Evolutionary conservation across 2,888 invertebrate species (phyloP).

Genomic region (Dryococelus australis): DNA sequence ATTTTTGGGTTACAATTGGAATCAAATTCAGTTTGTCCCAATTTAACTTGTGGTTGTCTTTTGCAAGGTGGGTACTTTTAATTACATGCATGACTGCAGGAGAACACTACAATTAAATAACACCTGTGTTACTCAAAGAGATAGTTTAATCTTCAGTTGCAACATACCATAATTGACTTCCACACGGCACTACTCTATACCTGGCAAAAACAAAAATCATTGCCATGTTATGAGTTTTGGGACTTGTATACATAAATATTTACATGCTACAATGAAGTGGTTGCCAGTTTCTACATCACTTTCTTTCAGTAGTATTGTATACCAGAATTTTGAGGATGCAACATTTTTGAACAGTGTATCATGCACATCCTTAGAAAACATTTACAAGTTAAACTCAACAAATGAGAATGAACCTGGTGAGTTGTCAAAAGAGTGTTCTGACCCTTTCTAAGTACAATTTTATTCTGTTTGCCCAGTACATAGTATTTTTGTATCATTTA

Average conservation of each 20-base stretch:
- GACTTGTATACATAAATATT: background rate
- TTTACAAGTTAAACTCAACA: background rate
- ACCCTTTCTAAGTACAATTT: background rate
- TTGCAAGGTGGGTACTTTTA: background rate
- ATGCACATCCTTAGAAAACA: background rate
- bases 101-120: background rate
- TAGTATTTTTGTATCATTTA: background rate
- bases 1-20: too few species aligned
- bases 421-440: background rate
- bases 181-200: background rate
- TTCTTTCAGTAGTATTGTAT: background rate
- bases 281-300: background rate
- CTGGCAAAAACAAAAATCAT: background rate
- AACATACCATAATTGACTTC: slow-evolving; percentile 25
- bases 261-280: background rate
- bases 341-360: background rate
- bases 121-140: background rate
- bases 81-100: background rate
- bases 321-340: background rate
- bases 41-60: too few species aligned
- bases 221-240: background rate
- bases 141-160: background rate
- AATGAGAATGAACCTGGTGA: background rate
- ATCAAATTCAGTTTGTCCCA: too few species aligned
- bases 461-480: background rate